Percentiles rank a stretch among this genome's conserved stretches.
Evolutionary conservation across 2,797 vertebrate species (phyloP).

Genomic region (Pantherophis vulpinus): DNA sequence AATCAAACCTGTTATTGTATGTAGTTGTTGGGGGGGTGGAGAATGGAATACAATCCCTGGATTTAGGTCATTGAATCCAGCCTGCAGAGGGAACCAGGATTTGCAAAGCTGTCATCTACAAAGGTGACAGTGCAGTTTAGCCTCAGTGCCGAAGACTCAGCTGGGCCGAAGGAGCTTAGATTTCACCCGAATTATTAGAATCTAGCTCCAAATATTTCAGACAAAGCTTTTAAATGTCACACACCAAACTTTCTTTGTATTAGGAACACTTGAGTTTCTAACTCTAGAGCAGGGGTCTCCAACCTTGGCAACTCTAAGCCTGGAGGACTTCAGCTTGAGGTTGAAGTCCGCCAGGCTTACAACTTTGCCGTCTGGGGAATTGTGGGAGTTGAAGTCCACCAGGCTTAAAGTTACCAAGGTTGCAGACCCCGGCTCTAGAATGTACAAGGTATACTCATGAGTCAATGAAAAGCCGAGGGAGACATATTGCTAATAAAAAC

Average conservation of each 20-base stretch:
- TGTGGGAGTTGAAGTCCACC: no score
- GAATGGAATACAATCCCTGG: conserved; percentile 17
- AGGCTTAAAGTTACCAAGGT: no score
- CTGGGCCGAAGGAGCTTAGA: background rate
- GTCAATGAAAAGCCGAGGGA: background rate
- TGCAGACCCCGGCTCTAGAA: no score
- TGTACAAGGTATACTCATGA: background rate
- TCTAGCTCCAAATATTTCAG: background rate
- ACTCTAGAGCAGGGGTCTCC: no score
- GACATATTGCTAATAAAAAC: background rate
- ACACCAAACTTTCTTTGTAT: background rate
- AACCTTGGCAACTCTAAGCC: no score
- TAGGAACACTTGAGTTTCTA: background rate
- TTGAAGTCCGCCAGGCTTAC: no score
- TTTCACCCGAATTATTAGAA: background rate
- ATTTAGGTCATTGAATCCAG: conserved; percentile 35
- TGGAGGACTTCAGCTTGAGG: no score
- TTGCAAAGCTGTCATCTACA: background rate
- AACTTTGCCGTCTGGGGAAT: no score
- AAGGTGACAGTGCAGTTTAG: background rate
- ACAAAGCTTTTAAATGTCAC: background rate
- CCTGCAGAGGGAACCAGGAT: background rate
- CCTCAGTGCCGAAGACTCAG: background rate
- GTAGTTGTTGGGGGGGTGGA: no score
- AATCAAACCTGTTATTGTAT: conserved; percentile 18